These are phyloP conservation scores for Lycaon pictus DNA, from an alignment of 2,113 vertebrate genomes.

Conservation along the genomic window DNA sequence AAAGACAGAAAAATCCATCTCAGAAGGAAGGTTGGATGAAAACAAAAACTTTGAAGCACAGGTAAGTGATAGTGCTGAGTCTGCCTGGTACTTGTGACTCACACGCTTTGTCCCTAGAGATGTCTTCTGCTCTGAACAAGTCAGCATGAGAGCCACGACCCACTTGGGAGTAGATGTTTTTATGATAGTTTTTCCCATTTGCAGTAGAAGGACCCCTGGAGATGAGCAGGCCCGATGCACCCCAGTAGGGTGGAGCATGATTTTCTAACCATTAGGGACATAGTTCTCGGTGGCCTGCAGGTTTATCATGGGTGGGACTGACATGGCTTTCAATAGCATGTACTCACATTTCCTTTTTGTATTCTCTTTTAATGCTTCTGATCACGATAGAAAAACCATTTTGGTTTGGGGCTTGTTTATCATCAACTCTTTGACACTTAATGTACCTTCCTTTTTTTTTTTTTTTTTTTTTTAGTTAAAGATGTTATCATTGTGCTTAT, in stretches of 20 bases:
- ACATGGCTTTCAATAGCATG: accelerated
- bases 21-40: slow-evolving; percentile 68
- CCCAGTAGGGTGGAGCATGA: accelerated
- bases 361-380: neutral
- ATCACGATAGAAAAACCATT: neutral
- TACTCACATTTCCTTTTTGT: neutral
- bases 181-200: neutral
- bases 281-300: too few relatives aligned
- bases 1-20: slow-evolving; percentile 78
- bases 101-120: accelerated
- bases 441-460: neutral
- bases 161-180: too few relatives aligned
- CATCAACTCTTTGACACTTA: neutral
- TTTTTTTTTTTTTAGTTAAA: neutral
- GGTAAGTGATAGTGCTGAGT: slow-evolving; percentile 64
- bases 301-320: accelerated
- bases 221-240: neutral
- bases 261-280: neutral
- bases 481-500: slow-evolving; percentile 31
- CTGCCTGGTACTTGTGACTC: neutral
- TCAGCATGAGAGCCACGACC: neutral
- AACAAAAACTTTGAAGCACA: slow-evolving; percentile 49
- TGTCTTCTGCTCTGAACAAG: accelerated
- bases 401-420: neutral
- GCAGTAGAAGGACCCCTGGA: neutral